Base-by-base conservation (phyloP, 2,888 invertebrate genomes). In the Troides oblongomaculatus region DNA sequence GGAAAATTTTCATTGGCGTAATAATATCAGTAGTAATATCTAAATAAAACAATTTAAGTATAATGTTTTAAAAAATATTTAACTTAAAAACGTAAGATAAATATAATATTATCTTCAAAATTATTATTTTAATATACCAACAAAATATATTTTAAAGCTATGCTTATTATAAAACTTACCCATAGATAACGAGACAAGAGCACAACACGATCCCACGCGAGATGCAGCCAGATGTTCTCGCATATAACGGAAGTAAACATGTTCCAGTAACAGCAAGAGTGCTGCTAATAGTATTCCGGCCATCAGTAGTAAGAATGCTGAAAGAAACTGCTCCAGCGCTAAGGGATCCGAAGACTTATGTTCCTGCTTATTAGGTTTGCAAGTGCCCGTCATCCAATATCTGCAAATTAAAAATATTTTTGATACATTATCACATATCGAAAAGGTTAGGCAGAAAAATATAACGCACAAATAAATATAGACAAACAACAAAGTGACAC, bases 341-440 rank as follows among this genome's bases (percentile, higher is more conserved):
- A 98, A 89, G 3, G 97, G 97, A 89, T 97, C 98, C 70, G 97
- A 97, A 72, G 97, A 97, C 88, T 97, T 97, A 83, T 97, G 96
- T 85, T 97, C 96, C 86, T 98, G 96, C 84, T 97, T 97, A 74
- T 97, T 97, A 2, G 97, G 97, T 79, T 97, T 96, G 86, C 99
- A 99, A 2, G 98, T 97, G 53, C 99, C 99, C 0, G 99, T 98
- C 96, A 99, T 97, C 99, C 99, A 99, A 86, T 97, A 97, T 82
- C 97, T 96, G 72, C 36, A 53, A 43, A 57, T 17, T 62, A 17
- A 53, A 61, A 46, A 57, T 36, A 61, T 53, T 57, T 59, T 10
- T 56, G 17, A 18, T 10, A n/a, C 3, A 30, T 21, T 12, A 46
- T 46, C 46, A 3, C n/a, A 56, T n/a, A 21, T 21, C n/a, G n/a